Conservation (phyloP, 1,140 invertebrate genomes). For the Sarcophaga bullata region DNA sequence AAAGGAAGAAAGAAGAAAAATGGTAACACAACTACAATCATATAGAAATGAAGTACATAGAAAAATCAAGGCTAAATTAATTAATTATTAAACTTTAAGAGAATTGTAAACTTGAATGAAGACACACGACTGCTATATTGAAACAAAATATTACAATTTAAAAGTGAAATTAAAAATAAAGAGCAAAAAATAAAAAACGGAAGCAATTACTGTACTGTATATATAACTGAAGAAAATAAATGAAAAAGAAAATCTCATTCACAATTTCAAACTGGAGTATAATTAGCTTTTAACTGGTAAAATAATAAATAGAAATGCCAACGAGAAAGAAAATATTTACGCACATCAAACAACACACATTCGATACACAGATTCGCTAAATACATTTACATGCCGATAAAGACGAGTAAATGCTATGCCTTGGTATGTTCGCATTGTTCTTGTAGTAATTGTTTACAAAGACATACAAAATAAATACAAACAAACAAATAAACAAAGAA, state of each 20-base stretch:
- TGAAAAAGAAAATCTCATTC: neutral
- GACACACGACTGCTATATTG: neutral
- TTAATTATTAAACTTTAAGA: neutral
- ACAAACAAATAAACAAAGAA: slow-evolving; percentile 14
- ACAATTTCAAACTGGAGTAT: neutral
- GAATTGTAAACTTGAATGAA: neutral
- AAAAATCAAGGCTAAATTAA: slow-evolving; percentile 10
- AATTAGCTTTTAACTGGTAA: neutral
- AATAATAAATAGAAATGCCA: neutral
- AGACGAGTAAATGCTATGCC: no score
- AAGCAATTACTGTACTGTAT: neutral
- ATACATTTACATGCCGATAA: no score
- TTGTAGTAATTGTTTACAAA: neutral
- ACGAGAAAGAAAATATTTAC: slow-evolving; percentile 15
- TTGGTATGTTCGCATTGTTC: no score
- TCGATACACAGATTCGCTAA: no score
- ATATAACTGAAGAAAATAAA: no score
- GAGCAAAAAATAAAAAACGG: neutral
- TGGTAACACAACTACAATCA: neutral
- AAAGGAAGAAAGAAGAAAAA: neutral
- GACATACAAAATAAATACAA: neutral
- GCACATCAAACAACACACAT: neutral
- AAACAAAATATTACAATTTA: neutral
- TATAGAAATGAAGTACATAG: neutral
- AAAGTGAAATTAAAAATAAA: neutral